Evolutionary conservation across 2,797 vertebrate species (phyloP).

Genomic region (Mormyrus proboscirostris): DNA sequence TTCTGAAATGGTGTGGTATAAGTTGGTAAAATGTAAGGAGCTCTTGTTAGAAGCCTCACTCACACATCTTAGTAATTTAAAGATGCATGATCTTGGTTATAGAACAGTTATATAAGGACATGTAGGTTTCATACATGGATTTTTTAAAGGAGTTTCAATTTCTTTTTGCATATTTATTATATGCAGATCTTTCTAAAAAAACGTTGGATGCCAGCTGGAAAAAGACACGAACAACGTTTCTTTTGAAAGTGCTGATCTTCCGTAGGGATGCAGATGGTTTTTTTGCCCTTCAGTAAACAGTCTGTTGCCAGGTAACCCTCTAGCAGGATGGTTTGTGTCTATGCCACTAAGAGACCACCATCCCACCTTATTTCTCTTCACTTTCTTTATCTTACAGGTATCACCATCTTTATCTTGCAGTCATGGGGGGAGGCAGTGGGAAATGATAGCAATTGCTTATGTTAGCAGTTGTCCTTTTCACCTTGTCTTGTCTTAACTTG

Average conservation of each 20-base stretch:
- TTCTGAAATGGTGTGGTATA: background rate
- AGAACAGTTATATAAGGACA: background rate
- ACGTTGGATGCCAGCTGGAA: background rate
- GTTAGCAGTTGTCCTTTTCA: background rate
- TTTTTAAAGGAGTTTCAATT: background rate
- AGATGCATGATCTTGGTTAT: background rate
- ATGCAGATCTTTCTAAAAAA: background rate
- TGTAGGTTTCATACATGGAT: background rate
- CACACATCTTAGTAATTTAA: background rate
- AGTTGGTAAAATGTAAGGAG: background rate
- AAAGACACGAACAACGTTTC: background rate
- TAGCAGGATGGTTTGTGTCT: background rate
- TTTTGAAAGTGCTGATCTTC: background rate
- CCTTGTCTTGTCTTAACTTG: background rate
- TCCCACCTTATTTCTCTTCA: background rate
- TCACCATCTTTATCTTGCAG: background rate
- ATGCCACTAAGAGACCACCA: background rate
- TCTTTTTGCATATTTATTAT: background rate
- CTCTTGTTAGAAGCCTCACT: background rate
- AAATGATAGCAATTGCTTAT: background rate
- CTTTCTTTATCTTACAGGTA: background rate
- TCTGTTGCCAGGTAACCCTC: background rate
- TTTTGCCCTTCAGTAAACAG: background rate
- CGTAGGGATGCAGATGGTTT: background rate
- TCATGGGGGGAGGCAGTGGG: background rate